Conservation (phyloP, 37 sponge, comb jelly and placozoan genomes). For the Cladorhizidae sp. region DNA sequence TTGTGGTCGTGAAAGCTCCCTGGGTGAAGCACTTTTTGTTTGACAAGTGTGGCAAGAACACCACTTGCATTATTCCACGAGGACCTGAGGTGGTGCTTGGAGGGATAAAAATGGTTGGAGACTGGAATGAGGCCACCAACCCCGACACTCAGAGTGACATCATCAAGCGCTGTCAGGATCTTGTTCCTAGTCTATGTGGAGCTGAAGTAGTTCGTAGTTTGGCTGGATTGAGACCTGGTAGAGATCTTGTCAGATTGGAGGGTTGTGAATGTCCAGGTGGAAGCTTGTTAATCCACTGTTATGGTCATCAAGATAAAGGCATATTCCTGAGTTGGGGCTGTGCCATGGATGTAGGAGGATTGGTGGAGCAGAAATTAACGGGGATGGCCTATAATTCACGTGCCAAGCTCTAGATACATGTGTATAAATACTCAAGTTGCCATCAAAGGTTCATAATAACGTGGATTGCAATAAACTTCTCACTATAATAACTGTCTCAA, state of each 20-base stretch:
- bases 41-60: background rate
- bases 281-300: conserved; percentile 69
- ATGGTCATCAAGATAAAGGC: conserved; percentile 85
- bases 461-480: background rate
- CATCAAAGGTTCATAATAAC: no score
- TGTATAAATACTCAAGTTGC: no score
- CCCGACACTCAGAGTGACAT: conserved; percentile 20
- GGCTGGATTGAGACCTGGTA: conserved; percentile 67
- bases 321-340: conserved; percentile 71
- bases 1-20: conserved; percentile 67
- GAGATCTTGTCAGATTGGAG: conserved; percentile 67
- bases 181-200: conserved; percentile 50
- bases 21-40: conserved; percentile 65
- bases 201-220: conserved; percentile 52
- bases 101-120: conserved; percentile 38
- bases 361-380: conserved; percentile 20
- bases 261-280: background rate
- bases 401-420: no score
- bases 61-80: conserved; percentile 44
- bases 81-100: conserved; percentile 45
- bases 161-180: conserved; percentile 2
- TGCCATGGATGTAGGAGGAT: conserved; percentile 57
- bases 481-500: background rate
- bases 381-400: no score
- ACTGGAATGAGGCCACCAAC: conserved; percentile 24